Evolutionary conservation across 2,888 invertebrate genomes (phyloP), one percentile per base, ranked within the genome.

Genomic region (Sacculina carcini): DNA sequence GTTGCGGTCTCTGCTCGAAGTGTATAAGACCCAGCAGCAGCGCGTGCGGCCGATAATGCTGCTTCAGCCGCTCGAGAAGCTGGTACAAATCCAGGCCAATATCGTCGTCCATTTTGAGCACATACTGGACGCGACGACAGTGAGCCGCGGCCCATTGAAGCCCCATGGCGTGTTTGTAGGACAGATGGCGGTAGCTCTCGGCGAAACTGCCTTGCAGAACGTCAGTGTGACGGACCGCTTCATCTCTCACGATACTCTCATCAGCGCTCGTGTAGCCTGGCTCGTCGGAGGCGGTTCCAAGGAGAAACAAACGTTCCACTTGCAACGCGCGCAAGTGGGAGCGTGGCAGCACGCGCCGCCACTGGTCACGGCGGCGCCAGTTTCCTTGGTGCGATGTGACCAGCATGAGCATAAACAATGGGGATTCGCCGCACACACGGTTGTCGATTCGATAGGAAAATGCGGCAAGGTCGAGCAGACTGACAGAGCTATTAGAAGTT

Each of bases 71-170:
- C 21, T 56, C 52, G n/a, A 52, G 48, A 31, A 77, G 64, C 56
- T 71, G 70, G 58, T 74, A 74, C 24, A 82, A 64, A 63, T 82
- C 76, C 19, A 78, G 72, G 5, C 79, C 75, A 46, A 77, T 78
- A 60, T 84, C 84, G 62, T 84, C 83, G 61, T 85, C 84, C 65
- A 79, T 75, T 71, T 85, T 85, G 29, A 83, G 69, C 28, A 83
- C 69, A 58, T 72, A 79, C 53, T 72, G 69, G 2, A 74, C 71
- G 12, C 69, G 65, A 1, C 60, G 60, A 60, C 83, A 84, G 58
- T 69, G 67, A n/a, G 66, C 66, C 0, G 71, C 66, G 0, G 74
- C 76, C 83, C 83, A 85, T 58, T 73, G 72, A 34, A 84, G 63
- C 0, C 76, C 78, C 74, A 81, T 81, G 6, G 79, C 76, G 63